phyloP scores from a whole-genome alignment of 2,113 vertebrate species.

The Protobothrops mucrosquamatus region DNA sequence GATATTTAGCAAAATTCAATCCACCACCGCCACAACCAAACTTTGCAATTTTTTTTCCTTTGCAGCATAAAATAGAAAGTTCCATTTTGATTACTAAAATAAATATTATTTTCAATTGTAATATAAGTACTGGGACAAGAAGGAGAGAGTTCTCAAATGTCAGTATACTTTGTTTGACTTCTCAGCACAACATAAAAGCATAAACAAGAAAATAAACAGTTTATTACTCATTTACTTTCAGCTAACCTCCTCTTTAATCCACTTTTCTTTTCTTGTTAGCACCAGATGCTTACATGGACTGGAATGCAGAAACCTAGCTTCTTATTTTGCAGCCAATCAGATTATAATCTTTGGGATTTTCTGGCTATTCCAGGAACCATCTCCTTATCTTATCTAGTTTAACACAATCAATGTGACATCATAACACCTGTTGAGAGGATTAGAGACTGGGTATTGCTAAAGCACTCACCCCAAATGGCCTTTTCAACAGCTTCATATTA shows the following conservation, averaged over 20 bases:
- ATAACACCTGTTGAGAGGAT: conserved; percentile 47
- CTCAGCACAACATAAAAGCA: background rate
- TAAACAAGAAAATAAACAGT: conserved; percentile 28
- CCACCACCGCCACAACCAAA: background rate
- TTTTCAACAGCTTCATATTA: conserved; percentile 30
- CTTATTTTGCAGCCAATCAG: conserved; percentile 32
- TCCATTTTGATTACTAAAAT: background rate
- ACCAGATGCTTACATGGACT: background rate
- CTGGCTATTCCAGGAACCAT: conserved; percentile 56
- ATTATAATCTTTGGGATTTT: conserved; percentile 41
- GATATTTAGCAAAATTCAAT: background rate
- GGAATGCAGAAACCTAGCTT: conserved; percentile 27
- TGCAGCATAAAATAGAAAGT: background rate
- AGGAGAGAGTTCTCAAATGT: background rate
- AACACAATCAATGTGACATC: conserved; percentile 33
- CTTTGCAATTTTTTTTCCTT: background rate
- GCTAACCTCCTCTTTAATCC: conserved; percentile 50
- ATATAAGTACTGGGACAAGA: background rate
- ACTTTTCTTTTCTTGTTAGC: conserved; percentile 40
- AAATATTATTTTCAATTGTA: background rate
- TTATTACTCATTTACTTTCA: background rate
- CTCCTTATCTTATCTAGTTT: conserved; percentile 53
- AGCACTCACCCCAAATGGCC: conserved; percentile 17
- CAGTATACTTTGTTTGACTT: background rate
- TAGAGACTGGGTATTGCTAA: conserved; percentile 48